Base-by-base conservation (phyloP, 1,140 invertebrate species). In the Dendroctonus ponderosae region DNA sequence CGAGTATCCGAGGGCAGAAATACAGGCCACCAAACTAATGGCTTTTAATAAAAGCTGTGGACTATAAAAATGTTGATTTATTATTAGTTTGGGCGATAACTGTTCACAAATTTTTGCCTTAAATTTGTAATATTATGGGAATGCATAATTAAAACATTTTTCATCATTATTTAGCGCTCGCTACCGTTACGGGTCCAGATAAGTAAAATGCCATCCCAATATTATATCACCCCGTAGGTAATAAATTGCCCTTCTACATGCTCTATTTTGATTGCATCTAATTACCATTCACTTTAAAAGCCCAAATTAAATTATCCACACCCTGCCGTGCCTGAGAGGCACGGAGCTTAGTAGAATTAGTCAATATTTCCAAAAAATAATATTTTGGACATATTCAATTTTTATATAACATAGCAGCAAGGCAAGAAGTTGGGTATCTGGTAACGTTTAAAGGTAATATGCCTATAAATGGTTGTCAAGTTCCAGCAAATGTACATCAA, bases 61-160 rank as follows among this genome's bases (percentile, higher is more conserved):
- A 74, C 76, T 75, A 77, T 78, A 78, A 78, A 78, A 78, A 76
- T 78, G 74, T 76, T 78, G 76, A 78, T 78, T 78, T 78, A 78
- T 76, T 75, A 73, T 75, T 75, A 74, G 74, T 74, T 72, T 68
- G 71, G 70, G 65, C 71, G 73, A 75, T 75, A 71, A 73, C 70
- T 69, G 69, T 71, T 74, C 71, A 72, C 76, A 74, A 74, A 76
- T 76, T 77, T 77, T 75, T 74, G 57, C 73, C 56, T 69, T 61
- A 70, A 74, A 73, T 74, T 72, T 73, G 48, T 67, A 72, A 72
- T 70, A 71, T 70, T 68, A 70, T 69, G 68, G 69, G 72, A 74
- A 74, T 74, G 70, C 66, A 74, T 78, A 78, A 78, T 78, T 78
- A 78, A 76, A 76, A 75, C 74, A 77, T 77, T 74, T 74, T 77